phyloP scores from a whole-genome alignment of 2,797 vertebrate species.

The Epinephelus awoara region DNA sequence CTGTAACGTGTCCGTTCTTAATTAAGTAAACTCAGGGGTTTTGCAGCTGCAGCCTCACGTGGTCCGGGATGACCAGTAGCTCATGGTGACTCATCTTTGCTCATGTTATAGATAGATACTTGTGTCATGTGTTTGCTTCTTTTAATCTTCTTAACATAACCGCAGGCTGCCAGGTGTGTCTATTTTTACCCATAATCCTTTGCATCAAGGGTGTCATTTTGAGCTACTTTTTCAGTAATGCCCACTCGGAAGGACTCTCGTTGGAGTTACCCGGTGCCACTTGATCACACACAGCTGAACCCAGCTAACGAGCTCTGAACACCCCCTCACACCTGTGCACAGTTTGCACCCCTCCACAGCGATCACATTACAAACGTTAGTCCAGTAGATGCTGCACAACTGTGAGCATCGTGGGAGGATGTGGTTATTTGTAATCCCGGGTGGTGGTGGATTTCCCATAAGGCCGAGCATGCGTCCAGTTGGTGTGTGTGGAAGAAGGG shows the following conservation, averaged over 20 bases:
- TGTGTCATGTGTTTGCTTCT: neutral
- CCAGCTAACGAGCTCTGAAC: neutral
- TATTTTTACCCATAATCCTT: slow-evolving; percentile 1
- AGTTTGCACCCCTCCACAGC: slow-evolving; percentile 14
- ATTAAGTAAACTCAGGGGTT: neutral
- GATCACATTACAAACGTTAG: slow-evolving; percentile 35
- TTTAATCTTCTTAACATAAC: neutral
- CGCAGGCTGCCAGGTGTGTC: neutral
- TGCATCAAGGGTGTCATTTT: neutral
- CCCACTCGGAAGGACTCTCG: neutral
- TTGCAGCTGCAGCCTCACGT: neutral
- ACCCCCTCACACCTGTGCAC: slow-evolving; percentile 48
- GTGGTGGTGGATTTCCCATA: slow-evolving; percentile 61
- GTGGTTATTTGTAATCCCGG: slow-evolving; percentile 52
- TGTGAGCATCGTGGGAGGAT: slow-evolving; percentile 53
- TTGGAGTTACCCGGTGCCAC: neutral
- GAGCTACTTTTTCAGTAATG: neutral
- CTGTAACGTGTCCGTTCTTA: too few relatives aligned
- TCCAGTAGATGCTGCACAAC: slow-evolving; percentile 42
- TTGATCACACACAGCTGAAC: slow-evolving; percentile 27
- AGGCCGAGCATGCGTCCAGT: slow-evolving; percentile 59
- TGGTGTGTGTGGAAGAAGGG: slow-evolving; percentile 25
- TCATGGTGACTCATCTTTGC: too few relatives aligned
- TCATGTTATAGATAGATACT: neutral
- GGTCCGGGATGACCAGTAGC: neutral